Evolutionary conservation across 2,888 invertebrate species (phyloP).

Genomic region (Ophioninae sp.): DNA sequence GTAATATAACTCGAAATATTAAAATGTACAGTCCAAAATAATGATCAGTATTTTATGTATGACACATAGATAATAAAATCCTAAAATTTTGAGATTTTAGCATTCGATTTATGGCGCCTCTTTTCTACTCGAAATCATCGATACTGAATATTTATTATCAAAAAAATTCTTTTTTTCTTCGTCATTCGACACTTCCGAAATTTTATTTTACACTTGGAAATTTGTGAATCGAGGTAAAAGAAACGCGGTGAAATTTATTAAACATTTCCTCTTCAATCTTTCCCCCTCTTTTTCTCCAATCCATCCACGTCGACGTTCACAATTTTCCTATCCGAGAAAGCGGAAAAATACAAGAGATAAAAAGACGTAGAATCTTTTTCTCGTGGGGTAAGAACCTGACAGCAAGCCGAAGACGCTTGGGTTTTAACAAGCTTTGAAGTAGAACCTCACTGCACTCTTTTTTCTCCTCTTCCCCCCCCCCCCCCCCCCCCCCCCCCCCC

Average conservation of each 20-base stretch:
- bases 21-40: too few relatives aligned
- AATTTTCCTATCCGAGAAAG: constrained; percentile 49
- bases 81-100: too few relatives aligned
- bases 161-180: too few relatives aligned
- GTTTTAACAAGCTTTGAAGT: constrained; percentile 78
- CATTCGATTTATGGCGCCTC: too few relatives aligned
- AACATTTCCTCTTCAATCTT: neutral
- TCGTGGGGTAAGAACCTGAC: constrained; percentile 47
- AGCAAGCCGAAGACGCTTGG: constrained; percentile 67
- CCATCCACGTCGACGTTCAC: constrained; percentile 26
- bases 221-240: neutral
- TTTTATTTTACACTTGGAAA: too few relatives aligned
- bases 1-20: too few relatives aligned
- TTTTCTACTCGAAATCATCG: too few relatives aligned
- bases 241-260: constrained; percentile 16
- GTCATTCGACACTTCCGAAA: too few relatives aligned
- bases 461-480: neutral
- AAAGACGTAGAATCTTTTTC: constrained; percentile 60
- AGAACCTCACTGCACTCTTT: constrained; percentile 65
- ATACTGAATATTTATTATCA: too few relatives aligned
- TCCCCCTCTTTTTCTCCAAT: constrained; percentile 24
- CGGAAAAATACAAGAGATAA: constrained; percentile 57
- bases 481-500: neutral
- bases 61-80: too few relatives aligned
- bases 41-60: too few relatives aligned